Percentiles rank a stretch among this genome's conserved stretches.
phyloP scores from a whole-genome alignment of 2,888 invertebrate species.

The Andrena bucephala region DNA sequence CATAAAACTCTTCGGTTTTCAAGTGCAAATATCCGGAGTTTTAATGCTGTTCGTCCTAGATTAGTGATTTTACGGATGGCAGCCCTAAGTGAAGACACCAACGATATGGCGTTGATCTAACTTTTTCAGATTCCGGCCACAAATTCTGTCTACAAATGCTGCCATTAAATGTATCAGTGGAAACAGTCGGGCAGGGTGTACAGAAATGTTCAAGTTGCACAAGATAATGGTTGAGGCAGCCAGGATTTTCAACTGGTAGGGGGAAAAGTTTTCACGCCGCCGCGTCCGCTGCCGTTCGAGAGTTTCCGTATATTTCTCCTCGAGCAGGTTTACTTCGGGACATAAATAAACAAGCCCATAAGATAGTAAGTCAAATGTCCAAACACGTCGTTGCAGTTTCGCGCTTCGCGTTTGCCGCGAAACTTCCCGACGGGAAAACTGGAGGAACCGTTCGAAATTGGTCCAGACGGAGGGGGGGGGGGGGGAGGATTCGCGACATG shows the following conservation, averaged over 20 bases:
- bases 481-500: background rate
- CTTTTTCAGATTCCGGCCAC: too few relatives aligned
- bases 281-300: conserved; percentile 27
- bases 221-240: background rate
- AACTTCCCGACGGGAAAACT: conserved; percentile 50
- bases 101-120: too few relatives aligned
- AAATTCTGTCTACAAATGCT: background rate
- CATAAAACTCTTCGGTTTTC: too few relatives aligned
- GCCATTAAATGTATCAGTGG: conserved; percentile 11
- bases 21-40: too few relatives aligned
- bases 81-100: too few relatives aligned
- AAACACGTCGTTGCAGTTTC: conserved; percentile 62
- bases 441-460: conserved; percentile 11
- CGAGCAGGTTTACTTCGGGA: conserved; percentile 43
- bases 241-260: conserved; percentile 17
- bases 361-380: conserved; percentile 68
- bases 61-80: too few relatives aligned
- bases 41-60: too few relatives aligned
- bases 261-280: conserved; percentile 34
- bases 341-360: conserved; percentile 65
- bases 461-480: background rate
- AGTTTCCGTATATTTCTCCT: conserved; percentile 56
- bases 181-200: background rate
- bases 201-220: conserved; percentile 10
- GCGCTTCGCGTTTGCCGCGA: conserved; percentile 37